Percentiles rank a stretch among this genome's conserved stretches.
Conservation (phyloP, 2,888 invertebrate species). For the Philereme vetulata region DNA sequence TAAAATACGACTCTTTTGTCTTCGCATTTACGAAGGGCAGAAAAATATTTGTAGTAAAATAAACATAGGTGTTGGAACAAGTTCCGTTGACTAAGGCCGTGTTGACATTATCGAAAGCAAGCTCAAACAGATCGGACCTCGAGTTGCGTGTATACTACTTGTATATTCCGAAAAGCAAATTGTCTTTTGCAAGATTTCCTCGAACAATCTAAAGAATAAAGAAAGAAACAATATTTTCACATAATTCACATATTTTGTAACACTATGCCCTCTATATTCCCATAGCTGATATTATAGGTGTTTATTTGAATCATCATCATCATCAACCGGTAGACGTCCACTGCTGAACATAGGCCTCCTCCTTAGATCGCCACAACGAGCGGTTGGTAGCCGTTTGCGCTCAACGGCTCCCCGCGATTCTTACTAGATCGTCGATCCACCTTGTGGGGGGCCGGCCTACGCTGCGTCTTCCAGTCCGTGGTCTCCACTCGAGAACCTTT, state of each 20-base stretch:
- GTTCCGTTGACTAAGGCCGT: slow-evolving; percentile 70
- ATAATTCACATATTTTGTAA: slow-evolving; percentile 16
- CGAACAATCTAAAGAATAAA: slow-evolving; percentile 42
- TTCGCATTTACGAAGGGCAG: slow-evolving; percentile 39
- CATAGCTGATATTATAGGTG: slow-evolving; percentile 9
- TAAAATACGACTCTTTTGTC: slow-evolving; percentile 29
- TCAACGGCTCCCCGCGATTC: too few relatives aligned
- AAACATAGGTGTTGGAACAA: slow-evolving; percentile 67
- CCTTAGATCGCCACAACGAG: too few relatives aligned
- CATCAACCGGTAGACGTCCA: too few relatives aligned
- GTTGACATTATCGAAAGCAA: slow-evolving; percentile 80
- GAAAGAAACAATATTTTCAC: slow-evolving; percentile 18
- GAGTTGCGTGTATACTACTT: slow-evolving; percentile 60
- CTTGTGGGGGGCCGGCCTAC: too few relatives aligned
- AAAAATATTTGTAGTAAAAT: slow-evolving; percentile 65
- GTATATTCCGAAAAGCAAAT: slow-evolving; percentile 71
- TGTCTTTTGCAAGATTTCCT: slow-evolving; percentile 62
- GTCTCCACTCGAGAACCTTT: too few relatives aligned
- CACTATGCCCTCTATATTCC: slow-evolving; percentile 8
- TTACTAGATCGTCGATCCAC: too few relatives aligned
- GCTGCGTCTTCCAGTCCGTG: too few relatives aligned
- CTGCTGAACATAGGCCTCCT: too few relatives aligned
- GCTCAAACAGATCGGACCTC: slow-evolving; percentile 67
- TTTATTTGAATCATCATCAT: slow-evolving; percentile 4
- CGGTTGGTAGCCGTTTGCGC: too few relatives aligned